Percentiles rank a stretch among this genome's conserved stretches.
phyloP scores from a whole-genome alignment of 2,888 invertebrate genomes.

The Neoitamus cyanurus region DNA sequence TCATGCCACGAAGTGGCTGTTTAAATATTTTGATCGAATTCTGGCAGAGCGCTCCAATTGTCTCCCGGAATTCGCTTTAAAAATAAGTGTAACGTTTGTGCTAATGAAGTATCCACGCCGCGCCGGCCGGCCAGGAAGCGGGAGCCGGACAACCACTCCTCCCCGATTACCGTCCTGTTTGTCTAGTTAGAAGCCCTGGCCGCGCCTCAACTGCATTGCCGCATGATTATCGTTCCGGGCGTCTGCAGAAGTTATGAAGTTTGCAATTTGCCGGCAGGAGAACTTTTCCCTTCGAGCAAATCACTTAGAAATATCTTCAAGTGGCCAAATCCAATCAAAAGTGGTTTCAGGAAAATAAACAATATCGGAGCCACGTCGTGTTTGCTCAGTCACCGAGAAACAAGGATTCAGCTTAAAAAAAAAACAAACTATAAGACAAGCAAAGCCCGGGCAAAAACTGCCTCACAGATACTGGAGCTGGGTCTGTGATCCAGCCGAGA shows the following conservation, averaged over 20 bases:
- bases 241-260: slow-evolving; percentile 13
- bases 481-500: neutral
- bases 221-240: slow-evolving; percentile 11
- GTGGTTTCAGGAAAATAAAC: slow-evolving; percentile 49
- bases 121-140: neutral
- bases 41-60: neutral
- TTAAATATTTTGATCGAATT: slow-evolving; percentile 1
- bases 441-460: slow-evolving; percentile 11
- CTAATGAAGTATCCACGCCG: neutral
- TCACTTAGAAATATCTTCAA: slow-evolving; percentile 47
- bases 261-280: neutral
- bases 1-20: neutral
- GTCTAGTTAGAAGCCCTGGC: neutral
- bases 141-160: neutral
- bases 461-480: neutral
- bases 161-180: neutral
- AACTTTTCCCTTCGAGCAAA: slow-evolving; percentile 7
- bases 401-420: slow-evolving; percentile 8
- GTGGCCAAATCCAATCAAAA: slow-evolving; percentile 50
- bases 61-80: neutral
- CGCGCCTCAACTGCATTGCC: slow-evolving; percentile 7
- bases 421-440: slow-evolving; percentile 7
- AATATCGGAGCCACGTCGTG: slow-evolving; percentile 48
- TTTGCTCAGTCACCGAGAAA: slow-evolving; percentile 47
- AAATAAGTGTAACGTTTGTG: neutral